Percentiles rank a stretch among this genome's conserved stretches.
Evolutionary conservation across 2,797 vertebrate species (phyloP).

Genomic region (Neosilurus hyrtlii): DNA sequence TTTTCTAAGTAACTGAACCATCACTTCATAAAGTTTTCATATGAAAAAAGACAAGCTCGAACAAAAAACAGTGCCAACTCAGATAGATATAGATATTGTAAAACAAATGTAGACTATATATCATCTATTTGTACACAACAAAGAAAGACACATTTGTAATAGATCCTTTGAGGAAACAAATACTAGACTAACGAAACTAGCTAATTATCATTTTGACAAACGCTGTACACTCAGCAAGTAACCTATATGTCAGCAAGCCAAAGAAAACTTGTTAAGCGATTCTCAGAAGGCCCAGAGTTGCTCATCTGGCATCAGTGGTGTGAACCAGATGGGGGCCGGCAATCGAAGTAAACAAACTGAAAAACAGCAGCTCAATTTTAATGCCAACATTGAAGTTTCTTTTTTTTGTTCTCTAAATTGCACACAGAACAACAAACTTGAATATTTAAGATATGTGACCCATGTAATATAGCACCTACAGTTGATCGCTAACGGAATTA

Average conservation of each 20-base stretch:
- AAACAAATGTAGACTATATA: slow-evolving; percentile 99
- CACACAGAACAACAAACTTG: slow-evolving; percentile 98
- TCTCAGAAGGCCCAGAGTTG: slow-evolving; percentile 73
- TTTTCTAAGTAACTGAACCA: slow-evolving; percentile 99
- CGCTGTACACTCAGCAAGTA: slow-evolving; percentile 97
- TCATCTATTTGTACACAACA: slow-evolving; percentile 99
- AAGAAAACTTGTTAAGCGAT: slow-evolving; percentile 75
- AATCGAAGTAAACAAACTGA: slow-evolving; percentile 66
- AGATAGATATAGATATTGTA: slow-evolving; percentile 97
- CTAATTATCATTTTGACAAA: slow-evolving; percentile 99
- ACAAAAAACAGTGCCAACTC: slow-evolving; percentile 99
- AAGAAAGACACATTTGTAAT: slow-evolving; percentile 98
- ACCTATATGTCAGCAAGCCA: slow-evolving; percentile 85
- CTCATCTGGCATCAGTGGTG: slow-evolving; percentile 66
- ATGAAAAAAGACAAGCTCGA: slow-evolving; percentile 99
- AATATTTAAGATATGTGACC: slow-evolving; percentile 99
- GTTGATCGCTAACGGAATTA: slow-evolving; percentile 99
- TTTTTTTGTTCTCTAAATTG: slow-evolving; percentile 81
- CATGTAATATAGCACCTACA: slow-evolving; percentile 99
- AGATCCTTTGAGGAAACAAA: slow-evolving; percentile 99
- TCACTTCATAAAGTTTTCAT: slow-evolving; percentile 99
- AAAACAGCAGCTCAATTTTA: slow-evolving; percentile 83
- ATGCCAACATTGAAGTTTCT: slow-evolving; percentile 82
- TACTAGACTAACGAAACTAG: slow-evolving; percentile 99
- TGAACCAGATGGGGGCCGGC: slow-evolving; percentile 72